These are phyloP conservation scores for Hypena proboscidalis DNA, from an alignment of 2,888 invertebrate species.

Conservation along the genomic window DNA sequence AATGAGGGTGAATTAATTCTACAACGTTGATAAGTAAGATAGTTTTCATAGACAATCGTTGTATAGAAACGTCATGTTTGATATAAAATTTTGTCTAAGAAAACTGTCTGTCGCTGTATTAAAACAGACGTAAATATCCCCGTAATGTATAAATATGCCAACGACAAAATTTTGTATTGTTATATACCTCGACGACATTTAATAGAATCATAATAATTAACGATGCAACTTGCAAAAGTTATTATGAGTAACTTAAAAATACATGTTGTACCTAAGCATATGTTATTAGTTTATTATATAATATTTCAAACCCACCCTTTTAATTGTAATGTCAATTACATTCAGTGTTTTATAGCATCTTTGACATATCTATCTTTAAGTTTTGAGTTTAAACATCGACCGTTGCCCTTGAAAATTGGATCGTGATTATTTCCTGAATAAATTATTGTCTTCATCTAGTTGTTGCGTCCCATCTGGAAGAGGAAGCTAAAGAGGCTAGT, in stretches of 20 bases:
- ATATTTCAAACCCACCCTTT: constrained; percentile 21
- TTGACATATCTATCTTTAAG: constrained; percentile 50
- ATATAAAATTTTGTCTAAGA: too few relatives aligned
- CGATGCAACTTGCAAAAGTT: not conserved
- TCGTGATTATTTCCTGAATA: constrained; percentile 1
- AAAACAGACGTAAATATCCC: too few relatives aligned
- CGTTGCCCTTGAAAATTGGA: constrained; percentile 4
- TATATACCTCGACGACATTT: too few relatives aligned
- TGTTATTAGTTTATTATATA: not conserved
- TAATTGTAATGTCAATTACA: constrained; percentile 51
- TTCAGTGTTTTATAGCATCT: constrained; percentile 47
- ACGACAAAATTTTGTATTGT: too few relatives aligned
- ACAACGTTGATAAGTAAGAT: too few relatives aligned
- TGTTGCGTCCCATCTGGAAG: constrained; percentile 26
- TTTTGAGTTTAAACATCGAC: constrained; percentile 13
- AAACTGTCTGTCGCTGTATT: too few relatives aligned
- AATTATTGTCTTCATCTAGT: constrained; percentile 10
- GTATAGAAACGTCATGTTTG: too few relatives aligned
- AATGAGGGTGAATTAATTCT: too few relatives aligned
- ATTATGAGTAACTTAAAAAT: not conserved
- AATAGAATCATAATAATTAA: too few relatives aligned
- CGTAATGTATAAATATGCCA: too few relatives aligned
- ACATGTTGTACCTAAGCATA: not conserved
- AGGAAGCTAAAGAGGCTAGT: constrained; percentile 20
- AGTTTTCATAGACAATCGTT: too few relatives aligned